Base-by-base conservation (phyloP, 1,140 invertebrate species). In the Sarcophaga bullata region DNA sequence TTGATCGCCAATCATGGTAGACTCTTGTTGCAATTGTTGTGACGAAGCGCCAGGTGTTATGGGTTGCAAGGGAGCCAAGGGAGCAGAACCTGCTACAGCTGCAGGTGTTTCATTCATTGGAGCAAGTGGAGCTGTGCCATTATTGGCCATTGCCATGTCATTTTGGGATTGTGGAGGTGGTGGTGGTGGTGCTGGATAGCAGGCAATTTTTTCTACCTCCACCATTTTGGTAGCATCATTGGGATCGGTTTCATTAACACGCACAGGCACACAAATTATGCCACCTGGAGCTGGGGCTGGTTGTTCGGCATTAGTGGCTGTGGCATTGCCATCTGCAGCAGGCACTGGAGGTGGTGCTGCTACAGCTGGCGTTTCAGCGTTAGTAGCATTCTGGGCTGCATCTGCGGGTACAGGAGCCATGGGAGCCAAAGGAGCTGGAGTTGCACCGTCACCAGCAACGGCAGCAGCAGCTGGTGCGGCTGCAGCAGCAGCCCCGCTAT, bases 321-420 rank as follows among this genome's bases (percentile, higher is more conserved):
- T 73, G 72, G 85, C 84, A 6, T 84, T 84, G 9, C 73, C 83
- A 83, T 86, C 84, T 47, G 84, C 78, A 54, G 49, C 47, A 80
- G 84, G 52, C 90, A 85, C 85, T 85, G 91, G 85, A 91, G 90
- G 88, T 89, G 92, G 83, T 84, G 91, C 84, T 87, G 91, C 84
- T 47, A 87, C 85, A n/a, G 88, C 84, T 76, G 85, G 83, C 15
- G 86, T 84, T 25, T 68, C 62, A 19, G n/a, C 62, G 81, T 86
- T 85, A 8, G 85, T 83, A 37, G 48, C 25, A 68, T 81, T 81
- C 47, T 81, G 62, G n/a, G 62, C 9, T 9, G 50, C 13, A 0
- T 9, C 78, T 87, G 85, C 80, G 86, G 84, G 86, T 87, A 82
- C 85, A 87, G 84, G 58, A 15, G 49, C n/a, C 68, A 84, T 82